Evolutionary conservation across 2,888 invertebrate genomes (phyloP).

Genomic region (Drosophila phalerata): DNA sequence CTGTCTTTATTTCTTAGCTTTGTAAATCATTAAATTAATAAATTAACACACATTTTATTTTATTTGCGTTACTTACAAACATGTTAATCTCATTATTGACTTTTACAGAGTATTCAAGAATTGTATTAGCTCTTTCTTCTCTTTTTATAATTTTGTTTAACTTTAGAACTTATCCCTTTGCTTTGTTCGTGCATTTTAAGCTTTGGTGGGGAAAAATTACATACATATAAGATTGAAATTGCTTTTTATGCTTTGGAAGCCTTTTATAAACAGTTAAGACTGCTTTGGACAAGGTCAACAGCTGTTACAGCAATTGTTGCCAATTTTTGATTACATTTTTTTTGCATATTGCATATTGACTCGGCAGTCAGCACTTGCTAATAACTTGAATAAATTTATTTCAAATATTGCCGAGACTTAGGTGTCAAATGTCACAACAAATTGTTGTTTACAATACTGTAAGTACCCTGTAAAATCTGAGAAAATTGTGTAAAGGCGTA

Average conservation of each 20-base stretch:
- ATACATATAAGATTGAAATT: constrained; percentile 53
- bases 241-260: constrained; percentile 41
- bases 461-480: constrained; percentile 1
- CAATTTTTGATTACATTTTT: constrained; percentile 1
- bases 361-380: neutral
- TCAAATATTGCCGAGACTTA: neutral
- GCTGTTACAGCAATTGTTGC: constrained; percentile 18
- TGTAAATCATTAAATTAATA: too few species aligned
- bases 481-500: neutral
- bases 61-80: too few species aligned
- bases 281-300: constrained; percentile 39
- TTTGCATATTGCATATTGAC: constrained; percentile 20
- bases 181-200: constrained; percentile 6
- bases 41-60: too few species aligned
- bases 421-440: constrained; percentile 31
- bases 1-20: too few species aligned
- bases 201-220: neutral
- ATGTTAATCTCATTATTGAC: too few species aligned
- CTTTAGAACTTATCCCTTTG: constrained; percentile 17
- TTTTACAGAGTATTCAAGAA: neutral
- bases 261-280: constrained; percentile 46
- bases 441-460: neutral
- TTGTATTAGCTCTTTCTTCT: neutral
- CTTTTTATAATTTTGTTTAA: constrained; percentile 16
- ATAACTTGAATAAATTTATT: constrained; percentile 6